phyloP scores from a whole-genome alignment of 2,113 vertebrate genomes.

The Osmerus mordax region DNA sequence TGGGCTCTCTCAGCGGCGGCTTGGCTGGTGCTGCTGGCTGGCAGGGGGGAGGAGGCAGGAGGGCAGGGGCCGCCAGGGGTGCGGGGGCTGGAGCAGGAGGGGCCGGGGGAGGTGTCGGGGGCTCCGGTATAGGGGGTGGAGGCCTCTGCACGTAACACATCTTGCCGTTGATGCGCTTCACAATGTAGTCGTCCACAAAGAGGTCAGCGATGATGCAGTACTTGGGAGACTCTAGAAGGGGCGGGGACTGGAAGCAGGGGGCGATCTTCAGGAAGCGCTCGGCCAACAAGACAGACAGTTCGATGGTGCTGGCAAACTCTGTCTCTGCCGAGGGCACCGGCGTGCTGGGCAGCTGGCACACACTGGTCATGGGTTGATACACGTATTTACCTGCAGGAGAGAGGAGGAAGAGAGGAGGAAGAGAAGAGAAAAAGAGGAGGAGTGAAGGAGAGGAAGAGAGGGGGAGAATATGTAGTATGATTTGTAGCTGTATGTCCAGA shows the following conservation, averaged over 20 bases:
- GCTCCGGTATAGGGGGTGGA: slow-evolving; percentile 58
- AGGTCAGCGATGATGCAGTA: slow-evolving; percentile 94
- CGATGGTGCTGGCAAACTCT: slow-evolving; percentile 81
- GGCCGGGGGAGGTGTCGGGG: slow-evolving; percentile 49
- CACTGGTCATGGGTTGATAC: slow-evolving; percentile 97
- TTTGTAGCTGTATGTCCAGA: too few relatives aligned
- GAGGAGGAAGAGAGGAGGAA: slow-evolving; percentile 5
- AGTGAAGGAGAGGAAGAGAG: slow-evolving; percentile 18
- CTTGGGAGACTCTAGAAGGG: slow-evolving; percentile 83
- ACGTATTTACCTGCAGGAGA: slow-evolving; percentile 86
- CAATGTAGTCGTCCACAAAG: slow-evolving; percentile 93
- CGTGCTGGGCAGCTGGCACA: slow-evolving; percentile 91
- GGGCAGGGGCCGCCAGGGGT: slow-evolving; percentile 32
- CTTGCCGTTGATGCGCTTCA: slow-evolving; percentile 96
- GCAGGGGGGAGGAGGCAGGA: slow-evolving; percentile 31
- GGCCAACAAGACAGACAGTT: slow-evolving; percentile 86
- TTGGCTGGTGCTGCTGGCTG: slow-evolving; percentile 29
- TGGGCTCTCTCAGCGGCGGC: slow-evolving; percentile 40
- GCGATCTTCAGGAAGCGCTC: slow-evolving; percentile 91
- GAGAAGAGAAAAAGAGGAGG: neutral
- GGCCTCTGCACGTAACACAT: slow-evolving; percentile 98
- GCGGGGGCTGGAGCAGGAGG: slow-evolving; percentile 23
- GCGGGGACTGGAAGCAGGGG: slow-evolving; percentile 85
- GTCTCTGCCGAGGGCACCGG: slow-evolving; percentile 77
- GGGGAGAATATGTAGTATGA: neutral